Evolutionary conservation across 2,113 vertebrate species (phyloP).

Genomic region (Sorex araneus): DNA sequence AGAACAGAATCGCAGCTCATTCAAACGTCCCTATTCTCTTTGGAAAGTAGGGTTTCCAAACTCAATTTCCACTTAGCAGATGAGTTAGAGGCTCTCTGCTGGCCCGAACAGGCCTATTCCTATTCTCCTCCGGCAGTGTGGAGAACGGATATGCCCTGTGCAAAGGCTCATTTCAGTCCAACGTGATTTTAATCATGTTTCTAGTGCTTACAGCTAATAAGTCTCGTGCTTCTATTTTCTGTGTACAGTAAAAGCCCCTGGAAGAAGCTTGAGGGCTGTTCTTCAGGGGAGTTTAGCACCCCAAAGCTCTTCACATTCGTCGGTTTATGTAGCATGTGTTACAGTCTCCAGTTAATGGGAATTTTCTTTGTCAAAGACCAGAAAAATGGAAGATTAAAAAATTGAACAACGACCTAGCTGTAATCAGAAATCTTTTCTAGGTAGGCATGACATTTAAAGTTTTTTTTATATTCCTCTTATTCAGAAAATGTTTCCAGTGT

Average conservation of each 20-base stretch:
- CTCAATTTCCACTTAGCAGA: constrained; percentile 19
- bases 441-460: background rate
- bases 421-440: constrained; percentile 20
- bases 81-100: constrained; percentile 18
- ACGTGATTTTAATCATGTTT: constrained; percentile 48
- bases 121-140: background rate
- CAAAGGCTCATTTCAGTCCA: constrained; percentile 25
- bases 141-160: background rate
- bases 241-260: background rate
- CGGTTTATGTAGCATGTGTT: background rate
- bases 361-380: background rate
- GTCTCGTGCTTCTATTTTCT: constrained; percentile 21
- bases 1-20: background rate
- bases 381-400: constrained; percentile 17
- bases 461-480: background rate
- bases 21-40: background rate
- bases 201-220: constrained; percentile 4
- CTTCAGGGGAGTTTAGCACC: background rate
- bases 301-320: background rate
- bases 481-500: constrained; percentile 13
- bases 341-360: background rate
- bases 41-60: background rate
- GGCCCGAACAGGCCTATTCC: background rate
- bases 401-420: background rate
- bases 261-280: background rate